Base-by-base conservation (phyloP, 1,140 invertebrate species). In the Halictus rubicundus region DNA sequence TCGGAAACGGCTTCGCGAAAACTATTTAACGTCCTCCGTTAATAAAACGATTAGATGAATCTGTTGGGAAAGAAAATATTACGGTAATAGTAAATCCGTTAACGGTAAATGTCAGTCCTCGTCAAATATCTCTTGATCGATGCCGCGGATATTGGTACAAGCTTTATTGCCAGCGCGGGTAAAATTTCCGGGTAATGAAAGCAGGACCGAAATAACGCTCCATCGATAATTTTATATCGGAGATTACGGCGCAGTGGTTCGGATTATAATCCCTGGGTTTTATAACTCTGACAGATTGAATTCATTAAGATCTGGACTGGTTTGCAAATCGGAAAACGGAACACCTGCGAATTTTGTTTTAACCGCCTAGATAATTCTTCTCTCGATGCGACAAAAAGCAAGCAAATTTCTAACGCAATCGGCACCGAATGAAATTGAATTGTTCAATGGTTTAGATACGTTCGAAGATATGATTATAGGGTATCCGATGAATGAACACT, bases 151-250 rank as follows among this genome's bases (percentile, higher is more conserved):
- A 84, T 84, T 75, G 77, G 83, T 49, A 66, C 59, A 68, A 65
- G 81, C 83, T 83, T 83, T 84, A 84, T 84, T 75, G 54, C 65
- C 16, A n/a, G 27, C 46, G 66, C 69, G 66, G 57, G 77, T 80
- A 83, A 80, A 84, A 84, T 83, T 84, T 84, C 70, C 70, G 76
- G 52, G 77, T 70, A 83, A 80, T 80, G 66, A 83, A 80, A 83
- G 76, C 82, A 21, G 54, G 49, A 52, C 82, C 82, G 83, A 65
- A 83, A 80, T 83, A 84, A 84, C 83, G 68, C 75, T 60, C 25
- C 42, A 68, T 68, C 83, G 83, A 83, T 83, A 83, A 84, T 84
- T 84, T 84, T 84, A 69, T 84, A 84, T 84, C 82, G 77, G 76
- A 80, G 70, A 83, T 83, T 73, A 78, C 70, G 78, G 66, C 68